Conservation (phyloP, 2,888 invertebrate species). For the Tinea pellionella region DNA sequence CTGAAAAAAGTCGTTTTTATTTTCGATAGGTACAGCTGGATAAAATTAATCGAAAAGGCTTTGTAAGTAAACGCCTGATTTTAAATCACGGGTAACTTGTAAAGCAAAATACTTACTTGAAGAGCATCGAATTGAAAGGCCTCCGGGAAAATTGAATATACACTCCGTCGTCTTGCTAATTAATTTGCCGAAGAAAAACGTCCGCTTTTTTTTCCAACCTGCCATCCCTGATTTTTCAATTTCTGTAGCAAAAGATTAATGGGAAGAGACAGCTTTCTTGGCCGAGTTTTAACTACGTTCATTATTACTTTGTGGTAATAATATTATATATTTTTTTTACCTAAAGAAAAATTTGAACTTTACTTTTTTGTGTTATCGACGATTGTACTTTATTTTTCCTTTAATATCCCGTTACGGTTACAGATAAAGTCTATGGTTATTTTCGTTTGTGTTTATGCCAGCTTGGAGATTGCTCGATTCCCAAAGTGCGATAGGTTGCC, state of each 20-base stretch:
- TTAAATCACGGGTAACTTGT: conserved; percentile 4
- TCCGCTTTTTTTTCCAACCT: conserved; percentile 35
- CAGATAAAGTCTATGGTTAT: conserved; percentile 6
- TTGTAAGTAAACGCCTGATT: neutral
- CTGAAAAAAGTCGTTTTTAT: neutral
- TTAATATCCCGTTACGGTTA: conserved; percentile 6
- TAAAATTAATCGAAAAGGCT: conserved; percentile 1
- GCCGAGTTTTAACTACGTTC: conserved; percentile 26
- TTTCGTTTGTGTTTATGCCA: conserved; percentile 13
- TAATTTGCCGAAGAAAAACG: conserved; percentile 41
- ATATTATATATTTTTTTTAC: conserved; percentile 1
- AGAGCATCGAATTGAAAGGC: conserved; percentile 19
- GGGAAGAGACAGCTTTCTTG: conserved; percentile 30
- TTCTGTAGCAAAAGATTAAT: conserved; percentile 47
- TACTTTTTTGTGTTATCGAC: conserved; percentile 2
- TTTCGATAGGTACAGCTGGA: neutral
- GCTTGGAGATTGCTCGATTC: conserved; percentile 12
- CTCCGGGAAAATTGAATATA: conserved; percentile 30
- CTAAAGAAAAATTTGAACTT: neutral
- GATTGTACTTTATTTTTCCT: neutral
- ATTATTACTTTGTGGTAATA: conserved; percentile 12
- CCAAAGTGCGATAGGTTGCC: conserved; percentile 12
- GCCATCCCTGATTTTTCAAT: conserved; percentile 47
- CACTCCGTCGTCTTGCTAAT: conserved; percentile 33
- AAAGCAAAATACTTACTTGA: conserved; percentile 12